A percentile compares a stretch with the other conserved stretches of the same genome.
Evolutionary conservation across 2,888 invertebrate genomes (phyloP).

Genomic region (Corythucha ciliata): DNA sequence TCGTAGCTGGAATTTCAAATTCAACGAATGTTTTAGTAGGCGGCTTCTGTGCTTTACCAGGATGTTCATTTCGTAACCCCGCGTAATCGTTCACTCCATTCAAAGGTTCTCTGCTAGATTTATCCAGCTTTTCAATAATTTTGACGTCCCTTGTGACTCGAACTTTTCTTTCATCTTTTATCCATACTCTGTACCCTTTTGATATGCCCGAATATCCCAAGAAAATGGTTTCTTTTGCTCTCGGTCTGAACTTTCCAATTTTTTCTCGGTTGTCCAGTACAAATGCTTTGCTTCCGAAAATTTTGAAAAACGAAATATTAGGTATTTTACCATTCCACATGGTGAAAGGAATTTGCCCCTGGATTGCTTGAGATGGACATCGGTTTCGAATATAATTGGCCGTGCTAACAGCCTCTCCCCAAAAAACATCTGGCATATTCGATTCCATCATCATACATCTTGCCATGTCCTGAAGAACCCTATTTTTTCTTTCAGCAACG

Average conservation of each 20-base stretch:
- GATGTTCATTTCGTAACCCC: too few relatives aligned
- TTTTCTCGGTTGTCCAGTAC: background rate
- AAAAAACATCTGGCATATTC: slow-evolving; percentile 27
- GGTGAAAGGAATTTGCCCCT: slow-evolving; percentile 35
- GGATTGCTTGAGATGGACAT: slow-evolving; percentile 33
- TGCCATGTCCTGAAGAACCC: slow-evolving; percentile 37
- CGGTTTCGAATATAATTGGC: slow-evolving; percentile 39
- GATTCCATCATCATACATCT: slow-evolving; percentile 37
- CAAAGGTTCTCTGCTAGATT: too few relatives aligned
- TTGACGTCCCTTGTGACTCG: too few relatives aligned
- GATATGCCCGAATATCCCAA: background rate
- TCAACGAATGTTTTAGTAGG: too few relatives aligned
- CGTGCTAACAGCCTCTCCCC: slow-evolving; percentile 37
- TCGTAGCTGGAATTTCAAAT: too few relatives aligned
- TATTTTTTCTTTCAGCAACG: slow-evolving; percentile 37
- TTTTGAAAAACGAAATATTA: slow-evolving; percentile 2
- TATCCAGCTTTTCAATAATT: too few relatives aligned
- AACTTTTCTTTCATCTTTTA: too few relatives aligned
- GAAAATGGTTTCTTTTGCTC: slow-evolving; percentile 8
- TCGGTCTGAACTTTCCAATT: slow-evolving; percentile 3
- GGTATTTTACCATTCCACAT: slow-evolving; percentile 30
- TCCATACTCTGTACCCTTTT: too few relatives aligned
- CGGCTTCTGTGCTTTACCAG: too few relatives aligned
- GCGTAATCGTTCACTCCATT: too few relatives aligned
- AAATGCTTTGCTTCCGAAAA: background rate